Evolutionary conservation across 2,888 invertebrate genomes (phyloP).

Genomic region (Xanthorhoe designata): DNA sequence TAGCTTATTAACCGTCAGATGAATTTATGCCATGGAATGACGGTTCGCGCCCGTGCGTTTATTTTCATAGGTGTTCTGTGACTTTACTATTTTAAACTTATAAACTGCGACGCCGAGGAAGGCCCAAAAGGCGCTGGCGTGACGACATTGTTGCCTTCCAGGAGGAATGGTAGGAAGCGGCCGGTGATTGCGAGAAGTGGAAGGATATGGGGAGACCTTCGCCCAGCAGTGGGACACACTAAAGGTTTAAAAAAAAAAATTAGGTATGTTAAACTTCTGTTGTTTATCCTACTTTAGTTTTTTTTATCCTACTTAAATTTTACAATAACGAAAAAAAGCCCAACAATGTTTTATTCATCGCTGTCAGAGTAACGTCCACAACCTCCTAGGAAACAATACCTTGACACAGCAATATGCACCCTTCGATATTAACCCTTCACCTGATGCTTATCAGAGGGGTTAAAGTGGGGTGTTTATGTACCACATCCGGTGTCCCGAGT

Average conservation of each 20-base stretch:
- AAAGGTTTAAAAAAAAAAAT: too few species aligned
- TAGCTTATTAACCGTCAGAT: conserved; percentile 74
- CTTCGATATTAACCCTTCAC: conserved; percentile 30
- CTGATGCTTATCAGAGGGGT: conserved; percentile 37
- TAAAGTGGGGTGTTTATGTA: conserved; percentile 40
- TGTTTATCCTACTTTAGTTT: too few species aligned
- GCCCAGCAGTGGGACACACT: too few species aligned
- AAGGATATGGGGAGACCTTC: too few species aligned
- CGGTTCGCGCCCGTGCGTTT: conserved; percentile 57
- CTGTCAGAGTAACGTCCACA: background rate
- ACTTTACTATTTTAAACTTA: conserved; percentile 49
- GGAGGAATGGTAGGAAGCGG: too few species aligned
- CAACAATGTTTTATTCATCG: background rate
- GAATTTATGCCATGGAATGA: conserved; percentile 68
- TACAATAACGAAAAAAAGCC: background rate
- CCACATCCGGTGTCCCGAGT: conserved; percentile 37
- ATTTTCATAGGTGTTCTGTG: conserved; percentile 61
- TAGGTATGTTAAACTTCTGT: too few species aligned
- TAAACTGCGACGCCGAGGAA: too few species aligned
- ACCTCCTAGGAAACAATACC: background rate
- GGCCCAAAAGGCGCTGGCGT: too few species aligned
- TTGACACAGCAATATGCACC: conserved; percentile 34
- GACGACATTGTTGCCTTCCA: too few species aligned
- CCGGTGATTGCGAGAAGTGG: too few species aligned
- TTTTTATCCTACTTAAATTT: too few species aligned